A percentile compares a stretch with the other conserved stretches of the same genome.
phyloP scores from a whole-genome alignment of 2,888 invertebrate genomes.

The Hartigia nigra region DNA sequence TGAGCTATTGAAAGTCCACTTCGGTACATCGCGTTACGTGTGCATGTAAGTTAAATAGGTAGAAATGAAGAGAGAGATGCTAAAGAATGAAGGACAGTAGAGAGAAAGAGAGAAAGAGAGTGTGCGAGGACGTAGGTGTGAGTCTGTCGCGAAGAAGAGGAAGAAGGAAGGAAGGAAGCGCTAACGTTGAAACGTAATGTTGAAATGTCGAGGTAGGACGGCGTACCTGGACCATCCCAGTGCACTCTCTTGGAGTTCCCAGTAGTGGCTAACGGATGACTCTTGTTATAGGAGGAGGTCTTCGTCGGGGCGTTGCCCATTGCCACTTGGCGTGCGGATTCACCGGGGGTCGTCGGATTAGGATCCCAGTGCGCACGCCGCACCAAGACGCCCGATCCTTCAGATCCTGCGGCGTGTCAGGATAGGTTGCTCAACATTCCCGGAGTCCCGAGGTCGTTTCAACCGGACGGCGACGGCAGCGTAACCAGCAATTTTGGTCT shows the following conservation, averaged over 20 bases:
- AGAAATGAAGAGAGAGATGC: not conserved
- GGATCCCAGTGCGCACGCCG: constrained; percentile 1
- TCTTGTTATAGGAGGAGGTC: constrained; percentile 68
- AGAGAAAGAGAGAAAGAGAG: not conserved
- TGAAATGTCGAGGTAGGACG: constrained; percentile 9
- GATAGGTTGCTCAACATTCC: constrained; percentile 54
- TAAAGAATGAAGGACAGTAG: not conserved
- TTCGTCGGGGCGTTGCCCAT: constrained; percentile 77
- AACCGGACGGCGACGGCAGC: constrained; percentile 39
- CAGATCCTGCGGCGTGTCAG: constrained; percentile 31
- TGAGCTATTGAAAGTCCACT: not conserved
- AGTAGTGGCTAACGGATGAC: constrained; percentile 68
- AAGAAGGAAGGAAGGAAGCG: constrained; percentile 7
- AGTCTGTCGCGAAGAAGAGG: not conserved
- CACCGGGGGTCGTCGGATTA: not conserved
- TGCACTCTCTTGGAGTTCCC: constrained; percentile 76
- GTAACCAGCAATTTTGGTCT: constrained; percentile 1
- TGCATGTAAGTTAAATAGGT: not conserved
- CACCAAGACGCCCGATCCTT: not conserved
- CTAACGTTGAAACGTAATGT: not conserved
- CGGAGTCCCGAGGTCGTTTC: constrained; percentile 19
- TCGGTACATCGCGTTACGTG: not conserved
- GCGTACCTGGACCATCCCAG: constrained; percentile 87
- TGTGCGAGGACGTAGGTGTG: not conserved
- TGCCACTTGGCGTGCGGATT: constrained; percentile 33